Evolutionary conservation across 2,888 invertebrate species (phyloP), one percentile per base, ranked within the genome.

Genomic region (Yponomeuta sedellus): DNA sequence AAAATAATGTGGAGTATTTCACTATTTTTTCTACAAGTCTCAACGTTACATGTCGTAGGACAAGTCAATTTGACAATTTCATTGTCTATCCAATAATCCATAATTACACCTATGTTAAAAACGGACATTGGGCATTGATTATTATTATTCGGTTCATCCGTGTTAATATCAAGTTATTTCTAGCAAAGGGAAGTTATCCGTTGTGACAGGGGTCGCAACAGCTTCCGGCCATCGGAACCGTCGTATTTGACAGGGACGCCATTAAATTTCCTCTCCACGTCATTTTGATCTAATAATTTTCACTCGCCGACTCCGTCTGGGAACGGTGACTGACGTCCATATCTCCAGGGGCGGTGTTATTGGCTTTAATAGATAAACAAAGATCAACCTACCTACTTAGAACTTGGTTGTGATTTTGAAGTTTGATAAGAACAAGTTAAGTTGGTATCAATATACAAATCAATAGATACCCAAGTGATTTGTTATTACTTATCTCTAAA

Each of bases 171-270:
- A 52, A 52, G 16, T 52, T 52, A 16, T 52, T 52, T 52, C 44
- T 52, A 16, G 44, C 5, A 52, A 52, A 52, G 44, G 75, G 75
- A 80, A 81, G 83, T 77, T 83, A 83, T 83, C 79, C 74, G 76
- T 72, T 74, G 74, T 89, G 88, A 89, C 82, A 81, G 78, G 87
- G 88, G 86, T 86, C 81, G 78, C 81, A 83, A 86, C 81, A 82
- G 80, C 83, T 83, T 86, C 77, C 74, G 80, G 82, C 80, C 83
- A 80, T 77, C 82, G 82, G 79, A 83, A 79, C 83, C 84, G 85
- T 86, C 86, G 85, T 86, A 85, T 85, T 85, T 71, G 78, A 81
- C 84, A 81, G 74, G 76, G 79, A 78, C 80, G 77, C 82, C 81
- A 71, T 73, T 71, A 73, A 72, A 76, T 73, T 74, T 73, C 70